A percentile compares a stretch with the other conserved stretches of the same genome.
phyloP scores from a whole-genome alignment of 2,113 vertebrate genomes.

The Agelaius tricolor region DNA sequence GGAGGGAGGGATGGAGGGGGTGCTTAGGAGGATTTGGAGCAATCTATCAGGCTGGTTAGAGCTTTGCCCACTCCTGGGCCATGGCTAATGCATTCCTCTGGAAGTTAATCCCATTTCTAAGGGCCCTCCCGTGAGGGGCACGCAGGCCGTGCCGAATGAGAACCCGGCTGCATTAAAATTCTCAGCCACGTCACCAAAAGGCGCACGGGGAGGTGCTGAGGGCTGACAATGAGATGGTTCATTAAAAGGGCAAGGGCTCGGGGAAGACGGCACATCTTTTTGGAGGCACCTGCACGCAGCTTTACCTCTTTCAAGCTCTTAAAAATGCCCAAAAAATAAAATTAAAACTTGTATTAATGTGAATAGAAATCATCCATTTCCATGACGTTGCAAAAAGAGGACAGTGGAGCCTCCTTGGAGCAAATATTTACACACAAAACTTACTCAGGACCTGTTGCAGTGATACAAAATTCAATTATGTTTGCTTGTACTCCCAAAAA shows the following conservation, averaged over 20 bases:
- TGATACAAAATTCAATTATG: background rate
- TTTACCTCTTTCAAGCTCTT: background rate
- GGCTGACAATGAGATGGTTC: constrained; percentile 31
- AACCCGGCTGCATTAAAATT: constrained; percentile 83
- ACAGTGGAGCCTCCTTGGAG: background rate
- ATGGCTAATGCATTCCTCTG: constrained; percentile 86
- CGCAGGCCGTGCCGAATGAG: constrained; percentile 77
- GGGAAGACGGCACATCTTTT: background rate
- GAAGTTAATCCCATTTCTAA: constrained; percentile 89
- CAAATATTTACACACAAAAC: background rate
- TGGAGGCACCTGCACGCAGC: constrained; percentile 6
- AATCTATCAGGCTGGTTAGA: constrained; percentile 79
- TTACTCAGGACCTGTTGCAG: background rate
- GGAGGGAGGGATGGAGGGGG: constrained; percentile 50
- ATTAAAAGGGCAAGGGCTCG: constrained; percentile 71
- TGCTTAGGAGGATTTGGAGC: constrained; percentile 75
- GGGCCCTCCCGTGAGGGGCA: constrained; percentile 79
- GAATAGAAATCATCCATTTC: background rate
- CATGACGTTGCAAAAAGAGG: background rate
- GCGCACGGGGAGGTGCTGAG: constrained; percentile 55
- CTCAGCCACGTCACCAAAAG: constrained; percentile 81
- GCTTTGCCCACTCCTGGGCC: constrained; percentile 70
- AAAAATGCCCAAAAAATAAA: background rate
- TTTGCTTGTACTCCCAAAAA: background rate
- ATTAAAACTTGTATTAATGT: background rate